phyloP scores from a whole-genome alignment of 2,797 vertebrate genomes.

The Ciconia nigra region DNA sequence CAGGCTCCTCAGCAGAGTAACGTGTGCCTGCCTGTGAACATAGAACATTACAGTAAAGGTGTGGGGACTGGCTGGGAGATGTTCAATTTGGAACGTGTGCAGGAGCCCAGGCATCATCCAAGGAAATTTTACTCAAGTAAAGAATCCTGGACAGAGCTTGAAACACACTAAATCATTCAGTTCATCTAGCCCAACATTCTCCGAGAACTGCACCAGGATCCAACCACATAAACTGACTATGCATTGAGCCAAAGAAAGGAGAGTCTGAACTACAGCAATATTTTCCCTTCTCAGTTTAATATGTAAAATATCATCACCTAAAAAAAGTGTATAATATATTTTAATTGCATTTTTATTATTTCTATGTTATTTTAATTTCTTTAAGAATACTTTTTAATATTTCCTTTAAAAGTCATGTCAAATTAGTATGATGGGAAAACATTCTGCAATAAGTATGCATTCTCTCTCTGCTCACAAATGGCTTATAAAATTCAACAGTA shows the following conservation, averaged over 20 bases:
- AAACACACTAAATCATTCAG: background rate
- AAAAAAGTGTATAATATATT: background rate
- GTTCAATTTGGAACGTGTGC: background rate
- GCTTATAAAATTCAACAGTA: slow-evolving; percentile 61
- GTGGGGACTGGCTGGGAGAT: background rate
- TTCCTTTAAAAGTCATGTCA: background rate
- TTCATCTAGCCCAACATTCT: background rate
- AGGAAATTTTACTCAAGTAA: background rate
- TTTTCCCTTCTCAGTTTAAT: background rate
- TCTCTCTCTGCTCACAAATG: slow-evolving; percentile 46
- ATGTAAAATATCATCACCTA: background rate
- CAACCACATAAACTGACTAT: background rate
- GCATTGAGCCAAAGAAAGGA: background rate
- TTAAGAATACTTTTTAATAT: background rate
- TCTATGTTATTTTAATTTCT: background rate
- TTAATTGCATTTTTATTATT: background rate
- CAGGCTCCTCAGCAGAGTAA: background rate
- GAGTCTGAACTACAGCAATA: background rate
- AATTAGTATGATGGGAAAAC: slow-evolving; percentile 8
- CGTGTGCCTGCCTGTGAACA: background rate
- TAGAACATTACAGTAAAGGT: background rate
- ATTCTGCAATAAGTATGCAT: slow-evolving; percentile 7
- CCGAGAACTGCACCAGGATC: background rate
- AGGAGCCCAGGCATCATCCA: background rate
- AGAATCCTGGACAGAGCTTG: background rate